Evolutionary conservation across 2,797 vertebrate genomes (phyloP).

Genomic region (Semotilus atromaculatus): DNA sequence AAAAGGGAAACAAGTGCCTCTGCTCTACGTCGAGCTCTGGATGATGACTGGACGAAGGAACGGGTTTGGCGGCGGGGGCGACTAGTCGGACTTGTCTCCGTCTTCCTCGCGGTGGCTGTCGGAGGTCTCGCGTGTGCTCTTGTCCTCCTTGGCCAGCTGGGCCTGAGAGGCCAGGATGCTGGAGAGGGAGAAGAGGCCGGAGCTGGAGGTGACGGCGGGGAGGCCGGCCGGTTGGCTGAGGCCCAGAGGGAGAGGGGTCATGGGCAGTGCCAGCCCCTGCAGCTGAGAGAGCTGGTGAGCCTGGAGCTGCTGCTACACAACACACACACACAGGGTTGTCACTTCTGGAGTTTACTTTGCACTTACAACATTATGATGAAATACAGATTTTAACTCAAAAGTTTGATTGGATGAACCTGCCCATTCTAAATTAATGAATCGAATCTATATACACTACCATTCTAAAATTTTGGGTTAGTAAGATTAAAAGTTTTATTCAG

Average conservation of each 20-base stretch:
- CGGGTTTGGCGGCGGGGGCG: conserved; percentile 38
- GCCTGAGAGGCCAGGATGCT: conserved; percentile 93
- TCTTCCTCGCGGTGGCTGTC: conserved; percentile 93
- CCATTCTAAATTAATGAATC: background rate
- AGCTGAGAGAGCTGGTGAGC: conserved; percentile 99
- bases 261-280: conserved; percentile 93
- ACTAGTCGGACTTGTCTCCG: conserved; percentile 94
- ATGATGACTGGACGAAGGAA: conserved; percentile 22
- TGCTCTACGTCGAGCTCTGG: conserved; percentile 39
- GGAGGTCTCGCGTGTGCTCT: conserved; percentile 90
- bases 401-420: background rate
- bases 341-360: conserved; percentile 30
- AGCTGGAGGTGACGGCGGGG: conserved; percentile 91
- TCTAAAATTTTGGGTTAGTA: background rate
- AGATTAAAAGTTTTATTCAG: background rate
- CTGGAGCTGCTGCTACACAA: conserved; percentile 97
- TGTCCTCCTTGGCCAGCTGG: conserved; percentile 96
- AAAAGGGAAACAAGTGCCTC: conserved; percentile 42
- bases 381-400: background rate
- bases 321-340: conserved; percentile 68
- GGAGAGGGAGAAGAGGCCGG: conserved; percentile 93
- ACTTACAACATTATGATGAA: background rate
- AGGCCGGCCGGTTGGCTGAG: conserved; percentile 89
- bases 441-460: background rate
- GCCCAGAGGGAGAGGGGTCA: conserved; percentile 93